These are phyloP conservation scores for Aulostomus chinensis DNA, from an alignment of 2,797 vertebrate species.

Conservation along the genomic window DNA sequence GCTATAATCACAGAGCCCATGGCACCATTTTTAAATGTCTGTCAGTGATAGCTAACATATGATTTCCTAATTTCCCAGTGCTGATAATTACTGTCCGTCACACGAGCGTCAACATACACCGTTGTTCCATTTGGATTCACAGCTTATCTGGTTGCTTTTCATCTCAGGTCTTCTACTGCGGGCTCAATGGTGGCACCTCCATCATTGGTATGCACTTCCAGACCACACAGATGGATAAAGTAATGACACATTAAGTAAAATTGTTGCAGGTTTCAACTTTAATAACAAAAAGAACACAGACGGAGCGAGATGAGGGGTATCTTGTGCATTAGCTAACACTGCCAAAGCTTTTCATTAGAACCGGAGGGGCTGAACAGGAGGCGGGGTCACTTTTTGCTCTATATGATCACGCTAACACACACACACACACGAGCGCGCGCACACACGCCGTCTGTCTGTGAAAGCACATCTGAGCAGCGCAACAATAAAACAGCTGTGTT, in stretches of 20 bases:
- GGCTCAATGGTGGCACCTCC: too few species aligned
- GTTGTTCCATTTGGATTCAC: too few species aligned
- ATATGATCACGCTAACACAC: slow-evolving; percentile 39
- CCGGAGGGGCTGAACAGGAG: slow-evolving; percentile 67
- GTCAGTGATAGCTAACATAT: too few species aligned
- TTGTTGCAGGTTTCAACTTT: slow-evolving; percentile 11
- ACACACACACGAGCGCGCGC: slow-evolving; percentile 24
- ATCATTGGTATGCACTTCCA: neutral
- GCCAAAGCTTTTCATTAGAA: slow-evolving; percentile 55
- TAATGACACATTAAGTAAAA: slow-evolving; percentile 7
- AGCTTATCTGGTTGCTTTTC: too few species aligned
- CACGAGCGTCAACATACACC: too few species aligned
- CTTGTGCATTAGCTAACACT: slow-evolving; percentile 15
- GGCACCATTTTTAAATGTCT: too few species aligned
- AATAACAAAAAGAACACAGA: slow-evolving; percentile 3
- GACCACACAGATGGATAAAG: slow-evolving; percentile 6
- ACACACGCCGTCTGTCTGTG: slow-evolving; percentile 70
- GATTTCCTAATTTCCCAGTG: too few species aligned
- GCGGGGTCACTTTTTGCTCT: slow-evolving; percentile 63
- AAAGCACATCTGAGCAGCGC: slow-evolving; percentile 81
- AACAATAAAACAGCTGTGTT: slow-evolving; percentile 88
- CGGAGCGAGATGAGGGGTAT: neutral
- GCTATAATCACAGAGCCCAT: too few species aligned
- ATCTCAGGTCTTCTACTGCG: too few species aligned
- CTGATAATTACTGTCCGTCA: too few species aligned